Evolutionary conservation across 1,140 invertebrate genomes (phyloP), one percentile per base, ranked within the genome.

Genomic region (Neomicropteryx cornuta): DNA sequence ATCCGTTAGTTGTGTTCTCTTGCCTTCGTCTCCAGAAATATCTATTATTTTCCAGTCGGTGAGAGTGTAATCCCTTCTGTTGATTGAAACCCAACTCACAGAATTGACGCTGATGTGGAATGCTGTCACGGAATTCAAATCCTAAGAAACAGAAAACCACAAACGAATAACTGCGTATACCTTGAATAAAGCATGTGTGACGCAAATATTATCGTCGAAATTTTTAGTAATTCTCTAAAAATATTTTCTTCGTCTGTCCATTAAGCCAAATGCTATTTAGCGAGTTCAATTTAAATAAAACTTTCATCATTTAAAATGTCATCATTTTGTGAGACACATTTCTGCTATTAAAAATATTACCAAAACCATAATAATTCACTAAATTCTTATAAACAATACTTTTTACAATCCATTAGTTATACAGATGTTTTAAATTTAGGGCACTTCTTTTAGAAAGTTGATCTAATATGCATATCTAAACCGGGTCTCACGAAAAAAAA

Each of bases 31-130:
- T 40, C 58, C 52, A 8, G 58, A 47, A 32, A 66, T 59, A 6
- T 49, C 40, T 18, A 53, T 44, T 30, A 59, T 60, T 20, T 53
- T 42, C 66, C 63, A 68, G 16, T 62, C 49, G 0, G 48, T 22
- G 1, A 68, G 49, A 40, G 53, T 53, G 52, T 64, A 65, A 16
- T 47, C 48, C 19, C 38, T 38, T 42, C 44, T 57, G 20, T 60
- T 43, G 19, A 68, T 58, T 4, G 56, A 44, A 0, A 52, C 53
- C 66, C 66, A 68, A 31, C 52, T 54, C 1, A 66, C 52, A 18
- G 53, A 60, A 31, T 57, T 58, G 3, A 58, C 50, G 35, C 56
- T 52, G 36, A 60, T 41, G 44, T 59, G 56, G 14, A 68, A 45
- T n/a, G 56, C 53, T 24, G 60, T 43, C 2, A 56, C 54, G n/a